phyloP scores from a whole-genome alignment of 2,797 vertebrate genomes.

The Thamnophis elegans region DNA sequence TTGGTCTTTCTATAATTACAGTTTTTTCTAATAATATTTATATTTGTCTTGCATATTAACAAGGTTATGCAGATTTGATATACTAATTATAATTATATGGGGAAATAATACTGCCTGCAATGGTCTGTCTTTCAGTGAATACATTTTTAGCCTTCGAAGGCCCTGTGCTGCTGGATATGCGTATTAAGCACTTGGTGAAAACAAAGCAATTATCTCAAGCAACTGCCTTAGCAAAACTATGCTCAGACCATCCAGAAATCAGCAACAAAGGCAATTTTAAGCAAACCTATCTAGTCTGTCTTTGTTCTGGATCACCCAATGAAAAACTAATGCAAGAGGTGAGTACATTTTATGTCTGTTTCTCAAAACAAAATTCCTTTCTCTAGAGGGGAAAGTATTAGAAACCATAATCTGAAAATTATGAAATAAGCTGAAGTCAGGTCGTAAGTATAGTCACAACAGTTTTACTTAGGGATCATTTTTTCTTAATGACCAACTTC shows the following conservation, averaged over 20 bases:
- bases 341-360: constrained; percentile 59
- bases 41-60: background rate
- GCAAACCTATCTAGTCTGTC: constrained; percentile 92
- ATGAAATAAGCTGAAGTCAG: background rate
- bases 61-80: constrained; percentile 27
- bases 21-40: background rate
- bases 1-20: background rate
- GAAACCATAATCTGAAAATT: background rate
- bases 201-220: constrained; percentile 81
- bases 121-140: constrained; percentile 77
- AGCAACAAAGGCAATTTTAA: constrained; percentile 85
- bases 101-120: constrained; percentile 30
- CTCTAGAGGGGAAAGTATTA: background rate
- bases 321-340: constrained; percentile 92
- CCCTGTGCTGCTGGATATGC: constrained; percentile 85
- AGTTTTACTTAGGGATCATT: background rate
- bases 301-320: constrained; percentile 86
- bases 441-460: background rate
- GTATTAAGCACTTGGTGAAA: constrained; percentile 94
- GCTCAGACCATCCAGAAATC: constrained; percentile 81
- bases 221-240: constrained; percentile 85
- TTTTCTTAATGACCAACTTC: background rate
- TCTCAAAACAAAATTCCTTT: background rate
- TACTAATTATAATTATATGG: constrained; percentile 33
- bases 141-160: constrained; percentile 88